A percentile compares a stretch with the other conserved stretches of the same genome.
Conservation (phyloP, 1,140 invertebrate species). For the Mactra quadrangularis region DNA sequence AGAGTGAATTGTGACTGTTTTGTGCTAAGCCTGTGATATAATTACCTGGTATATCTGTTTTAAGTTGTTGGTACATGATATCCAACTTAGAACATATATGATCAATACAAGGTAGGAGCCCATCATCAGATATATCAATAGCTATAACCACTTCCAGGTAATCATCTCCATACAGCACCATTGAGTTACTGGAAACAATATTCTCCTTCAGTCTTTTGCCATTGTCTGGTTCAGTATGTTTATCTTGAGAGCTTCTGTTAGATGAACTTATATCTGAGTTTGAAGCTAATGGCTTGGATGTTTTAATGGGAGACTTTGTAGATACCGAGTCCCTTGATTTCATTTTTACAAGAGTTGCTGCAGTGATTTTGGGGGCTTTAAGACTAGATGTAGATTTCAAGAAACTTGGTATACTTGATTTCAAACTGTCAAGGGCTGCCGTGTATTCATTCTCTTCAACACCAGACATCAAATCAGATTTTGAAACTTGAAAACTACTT, state of each 20-base stretch:
- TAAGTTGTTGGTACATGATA: slow-evolving; percentile 76
- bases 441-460: too few relatives aligned
- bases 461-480: too few relatives aligned
- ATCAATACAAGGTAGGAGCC: slow-evolving; percentile 76
- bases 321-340: too few relatives aligned
- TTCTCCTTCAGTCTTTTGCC: not conserved
- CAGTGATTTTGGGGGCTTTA: too few relatives aligned
- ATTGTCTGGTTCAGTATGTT: not conserved
- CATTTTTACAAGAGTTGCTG: too few relatives aligned
- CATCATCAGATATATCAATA: slow-evolving; percentile 81
- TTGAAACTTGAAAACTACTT: not conserved
- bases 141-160: slow-evolving; percentile 79
- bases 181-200: not conserved
- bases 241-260: not conserved
- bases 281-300: not conserved
- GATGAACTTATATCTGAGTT: not conserved
- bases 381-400: too few relatives aligned
- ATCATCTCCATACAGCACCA: slow-evolving; percentile 26
- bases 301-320: too few relatives aligned
- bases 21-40: too few relatives aligned
- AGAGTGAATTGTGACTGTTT: too few relatives aligned
- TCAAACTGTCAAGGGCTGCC: too few relatives aligned
- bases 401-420: too few relatives aligned
- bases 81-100: slow-evolving; percentile 73
- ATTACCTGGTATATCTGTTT: slow-evolving; percentile 78